Base-by-base conservation (phyloP, 1,140 invertebrate genomes). In the Panulirus ornatus region DNA sequence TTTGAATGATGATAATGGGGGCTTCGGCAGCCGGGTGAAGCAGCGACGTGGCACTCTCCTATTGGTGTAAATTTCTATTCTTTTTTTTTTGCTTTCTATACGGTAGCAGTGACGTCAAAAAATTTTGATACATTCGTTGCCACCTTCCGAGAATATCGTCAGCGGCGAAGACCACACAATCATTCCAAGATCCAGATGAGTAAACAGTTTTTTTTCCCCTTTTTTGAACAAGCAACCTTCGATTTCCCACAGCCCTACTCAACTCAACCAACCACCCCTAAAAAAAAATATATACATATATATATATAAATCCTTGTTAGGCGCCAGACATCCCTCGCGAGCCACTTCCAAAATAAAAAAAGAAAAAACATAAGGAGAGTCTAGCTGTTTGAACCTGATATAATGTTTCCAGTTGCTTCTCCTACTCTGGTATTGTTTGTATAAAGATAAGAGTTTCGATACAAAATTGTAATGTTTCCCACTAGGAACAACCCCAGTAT, bases 401-500 rank as follows among this genome's bases (percentile, higher is more conserved):
- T 75, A 83, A 75, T 75, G 79, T 75, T 83, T 76, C 79, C 88
- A 83, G 79, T 83, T 89, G 79, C 81, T 83, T 89, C 88, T 89
- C 88, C 88, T 89, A 89, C 88, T 89, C 88, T 89, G 70, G 58
- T 83, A 75, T 89, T 89, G 78, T 81, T 88, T 73, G 79, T 83
- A 89, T 83, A 89, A 83, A 89, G n/a, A 84, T 83, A 89, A 75
- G 79, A 89, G 88, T 89, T 89, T 89, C 88, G 79, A 89, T 89
- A 89, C 88, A 84, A 84, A 88, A 88, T 88, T 88, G 85, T 76
- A 76, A 81, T 85, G 83, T 85, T 89, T 83, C 78, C 88, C 81
- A 83, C 88, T 89, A 89, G 88, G 78, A 89, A 89, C 79, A 89
- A 89, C 88, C n/a, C 88, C 79, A 89, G 88, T 89, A 89, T 89